Evolutionary conservation across 2,113 vertebrate species (phyloP).

Genomic region (Lagopus muta): DNA sequence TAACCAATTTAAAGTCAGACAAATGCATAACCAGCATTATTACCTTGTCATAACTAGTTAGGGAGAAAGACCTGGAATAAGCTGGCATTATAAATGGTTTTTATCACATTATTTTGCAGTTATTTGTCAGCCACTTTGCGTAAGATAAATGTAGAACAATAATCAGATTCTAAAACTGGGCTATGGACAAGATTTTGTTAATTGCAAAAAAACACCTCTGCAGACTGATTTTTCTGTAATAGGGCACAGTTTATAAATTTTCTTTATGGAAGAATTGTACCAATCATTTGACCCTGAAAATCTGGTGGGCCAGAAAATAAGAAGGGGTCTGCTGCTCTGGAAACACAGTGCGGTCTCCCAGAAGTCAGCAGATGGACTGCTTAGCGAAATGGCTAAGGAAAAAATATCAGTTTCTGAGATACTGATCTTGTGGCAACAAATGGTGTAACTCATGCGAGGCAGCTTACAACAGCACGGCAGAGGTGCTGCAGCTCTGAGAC

Average conservation of each 20-base stretch:
- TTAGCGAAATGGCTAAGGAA: not conserved
- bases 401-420: accelerated
- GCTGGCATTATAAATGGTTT: constrained; percentile 91
- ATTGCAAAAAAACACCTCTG: constrained; percentile 50
- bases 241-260: not conserved
- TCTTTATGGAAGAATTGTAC: not conserved
- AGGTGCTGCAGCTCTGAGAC: not conserved
- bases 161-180: constrained; percentile 87
- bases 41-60: constrained; percentile 99
- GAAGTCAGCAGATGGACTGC: not conserved
- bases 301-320: not conserved
- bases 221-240: not conserved
- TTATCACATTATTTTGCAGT: constrained; percentile 97
- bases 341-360: accelerated
- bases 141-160: constrained; percentile 93
- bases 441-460: accelerated
- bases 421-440: accelerated
- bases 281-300: not conserved
- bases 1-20: constrained; percentile 98
- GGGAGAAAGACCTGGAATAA: constrained; percentile 88
- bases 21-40: constrained; percentile 94
- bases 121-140: constrained; percentile 95
- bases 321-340: accelerated
- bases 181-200: constrained; percentile 73
- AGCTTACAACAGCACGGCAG: not conserved